phyloP scores from a whole-genome alignment of 35 echinoderm and acorn worm genomes.

The Eucidaris tribuloides region DNA sequence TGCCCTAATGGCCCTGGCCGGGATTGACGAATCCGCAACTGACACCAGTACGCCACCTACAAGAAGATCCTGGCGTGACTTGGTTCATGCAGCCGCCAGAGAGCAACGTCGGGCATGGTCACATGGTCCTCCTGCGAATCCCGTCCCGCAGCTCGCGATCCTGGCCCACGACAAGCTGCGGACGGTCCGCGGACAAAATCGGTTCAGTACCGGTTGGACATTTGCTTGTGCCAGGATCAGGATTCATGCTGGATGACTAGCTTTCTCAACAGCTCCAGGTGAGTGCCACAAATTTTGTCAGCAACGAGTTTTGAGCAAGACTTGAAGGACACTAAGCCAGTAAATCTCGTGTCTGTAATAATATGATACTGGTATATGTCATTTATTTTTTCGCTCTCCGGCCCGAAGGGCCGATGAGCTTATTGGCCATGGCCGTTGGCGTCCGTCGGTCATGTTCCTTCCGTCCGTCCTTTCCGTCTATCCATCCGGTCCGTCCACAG shows the following conservation, averaged over 20 bases:
- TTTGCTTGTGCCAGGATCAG: conserved; percentile 52
- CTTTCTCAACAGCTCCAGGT: conserved; percentile 79
- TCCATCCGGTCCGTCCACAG: too few relatives aligned
- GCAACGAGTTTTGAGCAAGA: too few relatives aligned
- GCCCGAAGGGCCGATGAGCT: too few relatives aligned
- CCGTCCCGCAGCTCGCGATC: conserved; percentile 83
- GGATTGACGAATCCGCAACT: background rate
- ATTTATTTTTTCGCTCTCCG: too few relatives aligned
- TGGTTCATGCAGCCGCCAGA: conserved; percentile 38
- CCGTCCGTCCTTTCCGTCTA: too few relatives aligned
- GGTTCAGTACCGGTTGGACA: conserved; percentile 86
- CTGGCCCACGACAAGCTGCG: conserved; percentile 82
- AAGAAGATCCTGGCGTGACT: conserved; percentile 42
- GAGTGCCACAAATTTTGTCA: too few relatives aligned
- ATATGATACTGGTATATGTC: too few relatives aligned
- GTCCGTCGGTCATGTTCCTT: too few relatives aligned
- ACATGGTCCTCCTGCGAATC: conserved; percentile 77
- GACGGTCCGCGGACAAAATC: conserved; percentile 75
- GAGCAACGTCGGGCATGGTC: conserved; percentile 43
- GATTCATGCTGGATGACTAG: conserved; percentile 66
- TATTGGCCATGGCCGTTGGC: too few relatives aligned
- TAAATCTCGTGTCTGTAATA: too few relatives aligned
- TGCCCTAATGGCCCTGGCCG: conserved; percentile 76
- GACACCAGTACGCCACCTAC: conserved; percentile 66
- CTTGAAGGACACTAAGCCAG: too few relatives aligned